Evolutionary conservation across 2,888 invertebrate genomes (phyloP).

Genomic region (Nasonia oneida): DNA sequence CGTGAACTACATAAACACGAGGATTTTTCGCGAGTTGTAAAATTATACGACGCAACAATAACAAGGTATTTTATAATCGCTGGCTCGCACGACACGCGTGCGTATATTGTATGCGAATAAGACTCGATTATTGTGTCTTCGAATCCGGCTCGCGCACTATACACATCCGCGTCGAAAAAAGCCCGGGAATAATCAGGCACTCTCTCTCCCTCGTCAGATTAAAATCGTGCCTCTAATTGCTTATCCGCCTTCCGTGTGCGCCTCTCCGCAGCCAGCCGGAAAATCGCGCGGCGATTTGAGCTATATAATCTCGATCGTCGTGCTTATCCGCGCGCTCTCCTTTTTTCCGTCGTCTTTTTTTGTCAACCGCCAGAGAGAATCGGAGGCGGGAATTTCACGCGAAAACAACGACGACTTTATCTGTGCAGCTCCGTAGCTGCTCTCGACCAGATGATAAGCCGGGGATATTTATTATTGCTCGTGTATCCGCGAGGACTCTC

Average conservation of each 20-base stretch:
- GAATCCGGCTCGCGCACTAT: neutral
- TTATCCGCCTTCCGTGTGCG: conserved; percentile 19
- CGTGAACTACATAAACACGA: conserved; percentile 39
- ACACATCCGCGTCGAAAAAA: neutral
- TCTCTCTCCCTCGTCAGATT: neutral
- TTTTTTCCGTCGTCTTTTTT: neutral
- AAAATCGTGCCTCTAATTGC: neutral
- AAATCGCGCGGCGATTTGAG: conserved; percentile 9
- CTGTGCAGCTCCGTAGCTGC: neutral
- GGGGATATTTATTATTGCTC: conserved; percentile 56
- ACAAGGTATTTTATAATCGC: conserved; percentile 1
- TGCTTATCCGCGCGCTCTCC: neutral
- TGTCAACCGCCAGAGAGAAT: neutral
- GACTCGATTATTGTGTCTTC: neutral
- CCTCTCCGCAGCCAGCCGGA: neutral
- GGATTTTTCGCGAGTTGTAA: conserved; percentile 21
- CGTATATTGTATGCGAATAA: no score
- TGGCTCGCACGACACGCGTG: neutral
- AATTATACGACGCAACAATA: conserved; percentile 25
- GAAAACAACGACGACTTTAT: conserved; percentile 48
- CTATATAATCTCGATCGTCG: conserved; percentile 25
- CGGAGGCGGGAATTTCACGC: conserved; percentile 48
- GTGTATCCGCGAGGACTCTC: conserved; percentile 1
- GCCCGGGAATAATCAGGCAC: neutral
- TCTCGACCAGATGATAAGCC: conserved; percentile 43